phyloP scores from a whole-genome alignment of 2,888 invertebrate species.

The Sericinus montela region DNA sequence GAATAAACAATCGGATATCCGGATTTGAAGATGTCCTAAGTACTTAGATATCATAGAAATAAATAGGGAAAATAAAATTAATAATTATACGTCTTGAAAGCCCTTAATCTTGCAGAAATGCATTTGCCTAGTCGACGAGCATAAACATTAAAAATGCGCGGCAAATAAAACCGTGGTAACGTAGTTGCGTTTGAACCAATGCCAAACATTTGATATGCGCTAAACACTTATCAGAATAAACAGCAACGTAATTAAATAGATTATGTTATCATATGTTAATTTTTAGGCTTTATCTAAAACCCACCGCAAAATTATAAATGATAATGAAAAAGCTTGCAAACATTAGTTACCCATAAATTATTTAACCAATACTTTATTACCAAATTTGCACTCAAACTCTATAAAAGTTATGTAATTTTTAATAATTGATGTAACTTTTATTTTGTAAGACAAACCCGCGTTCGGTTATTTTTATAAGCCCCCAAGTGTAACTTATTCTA shows the following conservation, averaged over 20 bases:
- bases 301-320: background rate
- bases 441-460: too few relatives aligned
- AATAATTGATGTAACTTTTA: too few relatives aligned
- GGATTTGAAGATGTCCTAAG: too few relatives aligned
- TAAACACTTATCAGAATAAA: conserved; percentile 6
- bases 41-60: too few relatives aligned
- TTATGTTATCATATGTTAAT: background rate
- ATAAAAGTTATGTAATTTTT: too few relatives aligned
- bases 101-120: background rate
- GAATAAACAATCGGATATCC: too few relatives aligned
- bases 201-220: conserved; percentile 2
- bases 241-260: conserved; percentile 1
- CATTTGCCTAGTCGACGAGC: background rate
- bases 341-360: too few relatives aligned
- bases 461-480: too few relatives aligned
- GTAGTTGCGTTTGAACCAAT: background rate
- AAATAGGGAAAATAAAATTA: too few relatives aligned
- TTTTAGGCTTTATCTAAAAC: background rate
- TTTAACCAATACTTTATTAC: too few relatives aligned
- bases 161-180: background rate
- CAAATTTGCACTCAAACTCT: too few relatives aligned
- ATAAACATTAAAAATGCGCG: conserved; percentile 1
- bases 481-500: too few relatives aligned
- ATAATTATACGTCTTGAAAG: background rate
- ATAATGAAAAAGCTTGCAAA: background rate